Base-by-base conservation (phyloP, 2,888 invertebrate species). In the Crocallis elinguaria region DNA sequence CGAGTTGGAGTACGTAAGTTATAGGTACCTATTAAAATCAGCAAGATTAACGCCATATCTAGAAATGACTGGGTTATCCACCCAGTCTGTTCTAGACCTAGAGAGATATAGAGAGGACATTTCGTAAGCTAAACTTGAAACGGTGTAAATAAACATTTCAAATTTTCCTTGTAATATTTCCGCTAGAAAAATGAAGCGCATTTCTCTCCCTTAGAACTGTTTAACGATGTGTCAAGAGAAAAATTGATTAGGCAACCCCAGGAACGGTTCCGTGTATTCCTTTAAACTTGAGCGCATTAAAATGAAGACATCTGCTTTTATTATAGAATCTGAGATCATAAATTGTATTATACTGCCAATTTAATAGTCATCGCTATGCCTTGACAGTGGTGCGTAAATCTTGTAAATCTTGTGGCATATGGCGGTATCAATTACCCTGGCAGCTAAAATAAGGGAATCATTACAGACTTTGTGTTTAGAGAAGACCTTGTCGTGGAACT, bases 311-410 rank as follows among this genome's bases (percentile, higher is more conserved):
- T 39, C 14, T 6, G 17, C 11, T 44, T 51, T 45, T 45, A 45
- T 36, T 41, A 51, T 14, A 50, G 38, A 33, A 32, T 37, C 19
- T 38, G 43, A 43, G 51, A 32, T 51, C 51, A 39, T 44, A 51
- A 45, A 45, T 51, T 41, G 39, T 14, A 33, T 41, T 39, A 45
- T 39, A 45, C 29, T 35, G 45, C 39, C 45, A 45, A 51, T 51
- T 30, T 45, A 51, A 39, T 35, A 21, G 35, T 41, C 45, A 30
- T 30, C 45, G 21, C 21, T 13, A 11, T 17, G 36, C 43, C 27
- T 33, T 36, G 45, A 51, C 45, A 45, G 29, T 11, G 19, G 11
- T n/a, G 7, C n/a, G 29, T 32, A 7, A n/a, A n/a, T n/a, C 6
- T 3, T 12, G 25, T 44, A 16, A 11, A 17, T 33, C 14, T 36